These are phyloP conservation scores for Urocyon cinereoargenteus DNA, from an alignment of 2,797 vertebrate species.

Conservation along the genomic window DNA sequence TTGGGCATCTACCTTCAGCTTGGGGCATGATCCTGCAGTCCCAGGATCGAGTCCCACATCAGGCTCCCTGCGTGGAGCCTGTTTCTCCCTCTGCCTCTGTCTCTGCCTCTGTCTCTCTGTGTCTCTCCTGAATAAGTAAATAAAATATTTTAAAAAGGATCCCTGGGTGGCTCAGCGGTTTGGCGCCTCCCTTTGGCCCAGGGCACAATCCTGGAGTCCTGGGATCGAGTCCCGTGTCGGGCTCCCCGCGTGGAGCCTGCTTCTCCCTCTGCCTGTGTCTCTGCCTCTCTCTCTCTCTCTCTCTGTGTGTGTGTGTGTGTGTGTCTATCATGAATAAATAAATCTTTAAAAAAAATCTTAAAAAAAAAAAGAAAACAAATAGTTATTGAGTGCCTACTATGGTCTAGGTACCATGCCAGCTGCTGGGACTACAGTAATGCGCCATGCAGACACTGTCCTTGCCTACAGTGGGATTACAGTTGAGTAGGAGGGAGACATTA, in stretches of 20 bases:
- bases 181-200: not conserved
- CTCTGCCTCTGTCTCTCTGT: too few species aligned
- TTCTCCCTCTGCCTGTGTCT: not conserved
- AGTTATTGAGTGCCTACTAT: not conserved
- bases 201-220: too few species aligned
- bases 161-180: not conserved
- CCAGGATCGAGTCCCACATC: not conserved
- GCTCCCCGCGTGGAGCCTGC: not conserved
- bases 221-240: fast-evolving
- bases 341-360: too few species aligned
- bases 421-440: not conserved
- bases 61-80: not conserved
- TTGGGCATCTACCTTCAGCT: not conserved
- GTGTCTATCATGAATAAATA: too few species aligned
- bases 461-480: not conserved
- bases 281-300: not conserved
- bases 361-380: not conserved
- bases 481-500: not conserved
- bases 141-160: too few species aligned
- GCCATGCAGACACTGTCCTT: not conserved
- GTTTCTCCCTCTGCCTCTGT: not conserved
- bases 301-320: too few species aligned
- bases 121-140: too few species aligned
- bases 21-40: not conserved
- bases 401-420: not conserved